These are phyloP conservation scores for Propithecus perrieri DNA, from an alignment of 2,797 vertebrate species.

Conservation along the genomic window DNA sequence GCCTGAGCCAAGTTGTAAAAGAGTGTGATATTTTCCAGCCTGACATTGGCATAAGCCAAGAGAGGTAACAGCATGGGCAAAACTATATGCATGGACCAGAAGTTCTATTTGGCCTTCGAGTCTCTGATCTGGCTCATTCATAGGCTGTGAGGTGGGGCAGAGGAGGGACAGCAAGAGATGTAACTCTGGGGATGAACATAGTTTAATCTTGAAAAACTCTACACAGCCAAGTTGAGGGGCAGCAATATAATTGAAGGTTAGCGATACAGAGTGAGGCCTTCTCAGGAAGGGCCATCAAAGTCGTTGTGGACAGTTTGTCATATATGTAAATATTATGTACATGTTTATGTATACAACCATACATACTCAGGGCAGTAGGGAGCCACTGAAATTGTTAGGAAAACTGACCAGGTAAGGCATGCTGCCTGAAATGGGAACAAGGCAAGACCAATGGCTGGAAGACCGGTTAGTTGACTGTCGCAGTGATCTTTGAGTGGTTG, in stretches of 20 bases:
- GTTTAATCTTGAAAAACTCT: background rate
- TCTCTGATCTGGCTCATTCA: background rate
- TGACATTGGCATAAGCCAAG: background rate
- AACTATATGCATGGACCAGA: background rate
- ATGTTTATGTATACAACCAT: background rate
- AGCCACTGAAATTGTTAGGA: background rate
- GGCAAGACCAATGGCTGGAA: background rate
- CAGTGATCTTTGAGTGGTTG: background rate
- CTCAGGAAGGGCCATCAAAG: background rate
- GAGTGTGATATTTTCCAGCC: background rate
- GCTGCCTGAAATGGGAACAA: background rate
- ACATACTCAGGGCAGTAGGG: no score
- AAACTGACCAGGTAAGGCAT: background rate
- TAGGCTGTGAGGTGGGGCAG: background rate
- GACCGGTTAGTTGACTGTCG: background rate
- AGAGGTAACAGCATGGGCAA: background rate
- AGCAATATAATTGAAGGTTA: background rate
- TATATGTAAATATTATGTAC: background rate
- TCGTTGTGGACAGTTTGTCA: background rate
- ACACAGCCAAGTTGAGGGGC: background rate
- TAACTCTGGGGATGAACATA: background rate
- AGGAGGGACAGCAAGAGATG: background rate
- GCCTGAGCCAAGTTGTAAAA: background rate
- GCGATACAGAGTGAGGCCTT: background rate
- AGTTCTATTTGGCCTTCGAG: background rate